Evolutionary conservation across 2,797 vertebrate species (phyloP), one percentile per base, ranked within the genome.

Genomic region (Eptatretus atami): DNA sequence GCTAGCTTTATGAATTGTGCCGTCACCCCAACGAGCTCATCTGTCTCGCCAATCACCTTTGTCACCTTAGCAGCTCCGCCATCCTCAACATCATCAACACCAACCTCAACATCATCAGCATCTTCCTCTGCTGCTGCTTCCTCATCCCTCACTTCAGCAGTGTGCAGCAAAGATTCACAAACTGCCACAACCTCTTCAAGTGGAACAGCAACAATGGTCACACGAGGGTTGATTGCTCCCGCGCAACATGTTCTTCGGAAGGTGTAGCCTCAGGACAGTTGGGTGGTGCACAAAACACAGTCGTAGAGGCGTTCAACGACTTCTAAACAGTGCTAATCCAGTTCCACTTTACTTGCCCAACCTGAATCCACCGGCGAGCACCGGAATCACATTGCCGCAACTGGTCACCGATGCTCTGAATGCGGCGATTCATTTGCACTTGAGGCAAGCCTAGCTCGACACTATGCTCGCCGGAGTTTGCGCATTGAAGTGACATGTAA

Each of bases 281-380:
- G 69, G 79, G 81, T 0, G 88, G 80, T 67, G 78, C 90, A 15
- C 92, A 94, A 74, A 90, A 84, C 64, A 85, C 86, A 6, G 86
- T 98, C 3, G 88, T 96, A 67, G 92, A 98, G 13, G 85, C 92
- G 0, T 98, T 98, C 74, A 98, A 98, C 92, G 95, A 77, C 84
- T 98, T 69, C 76, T 96, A 70, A 94, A 88, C 68, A 87, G 90
- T 53, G 81, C 96, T 71, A 98, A 98, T 70, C 92, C 92, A 0
- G 80, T 98, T 12, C 92, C 92, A 1, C 79, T 96, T 66, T 98
- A 96, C 66, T 73, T 88, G 66, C 92, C 90, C 11, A 94, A 96
- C 72, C 85, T 98, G 11, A 85, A 78, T 64, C 92, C 92, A 61
- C 90, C 92, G 0, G 78, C 78, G 10, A 80, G 69, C 0, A 80